Evolutionary conservation across 2,888 invertebrate genomes (phyloP).

Genomic region (Tribolium freemani): DNA sequence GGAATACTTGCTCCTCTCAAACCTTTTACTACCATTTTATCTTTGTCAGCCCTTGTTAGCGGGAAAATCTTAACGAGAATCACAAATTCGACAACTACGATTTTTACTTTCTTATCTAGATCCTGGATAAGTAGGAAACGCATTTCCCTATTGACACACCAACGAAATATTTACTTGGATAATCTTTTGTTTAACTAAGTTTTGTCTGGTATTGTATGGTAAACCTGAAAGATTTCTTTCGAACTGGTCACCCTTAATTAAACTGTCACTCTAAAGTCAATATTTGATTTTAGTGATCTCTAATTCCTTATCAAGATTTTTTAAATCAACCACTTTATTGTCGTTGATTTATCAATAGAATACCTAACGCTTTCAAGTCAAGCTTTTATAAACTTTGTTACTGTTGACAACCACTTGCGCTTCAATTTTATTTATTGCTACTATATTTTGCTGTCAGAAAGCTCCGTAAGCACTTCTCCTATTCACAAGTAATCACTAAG

Average conservation of each 20-base stretch:
- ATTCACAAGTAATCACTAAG: neutral
- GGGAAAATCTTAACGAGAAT: slow-evolving; percentile 24
- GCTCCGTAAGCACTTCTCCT: neutral
- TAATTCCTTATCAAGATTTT: slow-evolving; percentile 3
- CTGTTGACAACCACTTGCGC: neutral
- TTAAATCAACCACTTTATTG: slow-evolving; percentile 16
- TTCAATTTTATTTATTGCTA: neutral
- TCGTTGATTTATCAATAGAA: neutral
- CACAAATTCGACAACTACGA: neutral
- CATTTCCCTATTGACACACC: neutral
- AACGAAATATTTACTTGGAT: neutral
- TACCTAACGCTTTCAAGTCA: neutral
- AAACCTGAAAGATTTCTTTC: neutral
- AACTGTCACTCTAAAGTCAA: slow-evolving; percentile 2
- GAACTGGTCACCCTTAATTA: slow-evolving; percentile 3
- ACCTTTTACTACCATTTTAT: slow-evolving; percentile 39
- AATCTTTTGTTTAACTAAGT: neutral
- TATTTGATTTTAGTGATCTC: neutral
- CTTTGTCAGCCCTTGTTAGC: slow-evolving; percentile 21
- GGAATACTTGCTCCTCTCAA: slow-evolving; percentile 6
- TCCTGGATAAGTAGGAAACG: neutral
- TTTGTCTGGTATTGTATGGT: neutral
- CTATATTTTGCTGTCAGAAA: neutral
- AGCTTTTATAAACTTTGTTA: neutral
- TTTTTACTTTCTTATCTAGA: neutral